Evolutionary conservation across 2,797 vertebrate species (phyloP), one percentile per base, ranked within the genome.

Genomic region (Cirrhinus mrigala): DNA sequence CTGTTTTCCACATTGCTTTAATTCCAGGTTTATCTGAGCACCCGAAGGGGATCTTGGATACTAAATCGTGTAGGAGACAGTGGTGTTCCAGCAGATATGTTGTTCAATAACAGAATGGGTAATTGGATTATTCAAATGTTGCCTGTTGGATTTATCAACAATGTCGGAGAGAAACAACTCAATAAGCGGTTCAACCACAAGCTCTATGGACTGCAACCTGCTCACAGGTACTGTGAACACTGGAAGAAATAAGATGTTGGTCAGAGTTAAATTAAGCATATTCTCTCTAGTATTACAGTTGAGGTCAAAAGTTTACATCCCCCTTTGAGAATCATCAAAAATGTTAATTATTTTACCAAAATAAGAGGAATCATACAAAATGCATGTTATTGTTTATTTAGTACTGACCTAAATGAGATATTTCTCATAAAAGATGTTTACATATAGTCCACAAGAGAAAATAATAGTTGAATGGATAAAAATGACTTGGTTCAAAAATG

Each of bases 201-300:
- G 15, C 82, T 95, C 52, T 97, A 95, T 89, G 94, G 93, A 46
- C 91, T 98, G 40, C 95, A 97, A 89, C 96, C 97, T 81, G 95
- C 94, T 24, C 96, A 98, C 96, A 97, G 97, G 97, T 98, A 93
- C 33, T 52, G 3, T 66, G 24, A 50, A 66, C 40, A 33, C 20
- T 54, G 0, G 20, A 54, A 3, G 46, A 73, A 46, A 66, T n/a
- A 66, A 33, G 18, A 79, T 58, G 54, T n/a, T 58, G 56, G 56
- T 10, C 7, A 58, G 0, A 58, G 56, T 44, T 6, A 73, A 22
- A 33, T 33, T 29, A 15, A 16, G 62, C 15, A 18, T 66, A 33
- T 15, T 18, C n/a, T 62, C 6, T 64, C 16, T 4, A 16, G 29
- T 66, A 66, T 33, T 16, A 33, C 33, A 33, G 33, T 33, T 33